Base-by-base conservation (phyloP, 2,113 vertebrate genomes). In the Odontesthes bonariensis region DNA sequence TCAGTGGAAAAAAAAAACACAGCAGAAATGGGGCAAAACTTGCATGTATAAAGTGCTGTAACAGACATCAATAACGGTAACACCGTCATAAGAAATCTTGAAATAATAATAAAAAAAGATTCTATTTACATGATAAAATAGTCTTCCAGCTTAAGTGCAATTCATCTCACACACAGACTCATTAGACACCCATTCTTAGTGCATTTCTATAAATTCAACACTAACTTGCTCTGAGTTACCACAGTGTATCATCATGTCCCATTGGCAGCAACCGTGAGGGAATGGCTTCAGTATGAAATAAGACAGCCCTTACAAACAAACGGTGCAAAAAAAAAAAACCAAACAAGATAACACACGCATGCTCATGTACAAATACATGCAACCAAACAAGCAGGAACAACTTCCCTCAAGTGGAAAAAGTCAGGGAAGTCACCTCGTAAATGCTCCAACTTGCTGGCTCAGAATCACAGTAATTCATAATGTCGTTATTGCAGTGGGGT, bases 41-140 rank as follows among this genome's bases (percentile, higher is more conserved):
- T 73, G 53, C 27, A 55, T 27, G 64, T 80, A 83, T 90, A 93
- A 94, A 93, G 92, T 94, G 93, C 88, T 89, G 47, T 60, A 74
- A 80, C 55, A 57, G 53, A 80, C 33, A 79, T 66, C 12, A 35
- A 72, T 19, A 64, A 73, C 44, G 13, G 20, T 17, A 32, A 80
- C 7, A 76, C 72, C 33, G 47, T 87, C 60, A 13, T 49, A 57
- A 73, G 17, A 66, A 63, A 58, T 55, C 17, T 17, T 61, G 31
- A 69, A 65, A 67, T 68, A 90, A 85, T 81, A 86, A 82, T 38
- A 38, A 38, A 38, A 38, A 81, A 68, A 72, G 77, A 81, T 3
- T 64, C 6, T 77, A 86, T 82, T 82, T 77, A 86, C 85, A 89
- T 22, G 10, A 54, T 74, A 10, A 60, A 84, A 81, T n/a, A 0